Percentiles rank a stretch among this genome's conserved stretches.
Conservation (phyloP, 2,113 vertebrate species). For the Mesitornis unicolor region DNA sequence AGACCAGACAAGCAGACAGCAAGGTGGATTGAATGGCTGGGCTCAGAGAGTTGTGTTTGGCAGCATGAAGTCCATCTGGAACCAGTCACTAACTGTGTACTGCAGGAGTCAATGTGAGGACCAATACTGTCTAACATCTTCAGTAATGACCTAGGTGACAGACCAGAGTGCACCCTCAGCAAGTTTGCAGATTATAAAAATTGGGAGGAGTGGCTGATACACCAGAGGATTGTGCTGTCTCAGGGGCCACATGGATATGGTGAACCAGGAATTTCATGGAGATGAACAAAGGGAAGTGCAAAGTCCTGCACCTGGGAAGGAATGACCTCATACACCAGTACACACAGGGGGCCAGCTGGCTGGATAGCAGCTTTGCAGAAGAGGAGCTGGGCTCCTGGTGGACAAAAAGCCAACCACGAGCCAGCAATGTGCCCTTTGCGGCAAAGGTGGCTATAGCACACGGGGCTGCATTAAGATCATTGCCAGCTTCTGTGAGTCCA, state of each 20-base stretch:
- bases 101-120: not conserved
- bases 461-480: not conserved
- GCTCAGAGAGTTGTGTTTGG: not conserved
- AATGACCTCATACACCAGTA: not conserved
- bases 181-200: not conserved
- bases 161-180: not conserved
- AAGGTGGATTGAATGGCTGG: not conserved
- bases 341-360: not conserved
- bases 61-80: not conserved
- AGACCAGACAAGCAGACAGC: not conserved
- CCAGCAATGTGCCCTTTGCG: rapidly evolving
- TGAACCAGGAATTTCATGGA: not conserved
- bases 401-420: not conserved
- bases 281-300: not conserved
- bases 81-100: not conserved
- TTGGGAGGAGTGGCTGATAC: not conserved
- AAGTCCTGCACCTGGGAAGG: not conserved
- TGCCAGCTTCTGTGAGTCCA: not conserved
- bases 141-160: not conserved
- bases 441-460: not conserved
- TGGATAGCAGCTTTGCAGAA: not conserved
- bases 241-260: not conserved
- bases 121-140: not conserved
- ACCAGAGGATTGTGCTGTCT: not conserved
- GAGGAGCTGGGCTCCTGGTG: not conserved